These are phyloP conservation scores for Priocnemis perturbator DNA, from an alignment of 2,888 invertebrate species.

Conservation along the genomic window DNA sequence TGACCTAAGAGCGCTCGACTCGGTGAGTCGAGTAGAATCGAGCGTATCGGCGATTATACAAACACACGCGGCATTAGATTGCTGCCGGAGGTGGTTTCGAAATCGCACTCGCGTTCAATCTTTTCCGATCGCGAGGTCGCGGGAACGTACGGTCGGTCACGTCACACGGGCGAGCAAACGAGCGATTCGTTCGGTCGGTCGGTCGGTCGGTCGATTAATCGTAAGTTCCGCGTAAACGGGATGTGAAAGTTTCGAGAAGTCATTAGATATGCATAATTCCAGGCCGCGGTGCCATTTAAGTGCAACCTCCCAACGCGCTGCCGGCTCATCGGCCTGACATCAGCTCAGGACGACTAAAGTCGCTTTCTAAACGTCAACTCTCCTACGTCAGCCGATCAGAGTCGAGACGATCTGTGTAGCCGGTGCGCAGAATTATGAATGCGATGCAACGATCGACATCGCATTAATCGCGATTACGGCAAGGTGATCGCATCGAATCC, in stretches of 20 bases:
- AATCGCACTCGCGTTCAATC: slow-evolving; percentile 26
- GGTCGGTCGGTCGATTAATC: slow-evolving; percentile 11
- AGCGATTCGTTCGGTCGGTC: slow-evolving; percentile 18
- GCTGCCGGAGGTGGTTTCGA: slow-evolving; percentile 28
- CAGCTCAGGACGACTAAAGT: no score
- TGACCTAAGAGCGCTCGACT: no score
- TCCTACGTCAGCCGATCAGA: no score
- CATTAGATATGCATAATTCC: slow-evolving; percentile 61
- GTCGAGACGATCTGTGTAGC: no score
- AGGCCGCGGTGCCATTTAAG: slow-evolving; percentile 46
- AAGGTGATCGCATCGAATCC: slow-evolving; percentile 54
- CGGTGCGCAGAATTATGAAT: background rate
- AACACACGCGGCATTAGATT: background rate
- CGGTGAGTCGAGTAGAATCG: background rate
- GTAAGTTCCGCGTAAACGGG: slow-evolving; percentile 48
- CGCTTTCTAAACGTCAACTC: no score
- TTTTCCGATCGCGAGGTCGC: slow-evolving; percentile 50
- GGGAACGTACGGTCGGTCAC: slow-evolving; percentile 54
- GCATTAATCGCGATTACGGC: background rate
- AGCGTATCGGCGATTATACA: background rate
- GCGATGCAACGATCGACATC: background rate
- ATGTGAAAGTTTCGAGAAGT: slow-evolving; percentile 63
- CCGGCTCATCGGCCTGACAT: background rate
- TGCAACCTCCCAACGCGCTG: slow-evolving; percentile 38
- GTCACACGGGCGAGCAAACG: slow-evolving; percentile 45